phyloP scores from a whole-genome alignment of 2,113 vertebrate species.

The Platichthys stellatus region DNA sequence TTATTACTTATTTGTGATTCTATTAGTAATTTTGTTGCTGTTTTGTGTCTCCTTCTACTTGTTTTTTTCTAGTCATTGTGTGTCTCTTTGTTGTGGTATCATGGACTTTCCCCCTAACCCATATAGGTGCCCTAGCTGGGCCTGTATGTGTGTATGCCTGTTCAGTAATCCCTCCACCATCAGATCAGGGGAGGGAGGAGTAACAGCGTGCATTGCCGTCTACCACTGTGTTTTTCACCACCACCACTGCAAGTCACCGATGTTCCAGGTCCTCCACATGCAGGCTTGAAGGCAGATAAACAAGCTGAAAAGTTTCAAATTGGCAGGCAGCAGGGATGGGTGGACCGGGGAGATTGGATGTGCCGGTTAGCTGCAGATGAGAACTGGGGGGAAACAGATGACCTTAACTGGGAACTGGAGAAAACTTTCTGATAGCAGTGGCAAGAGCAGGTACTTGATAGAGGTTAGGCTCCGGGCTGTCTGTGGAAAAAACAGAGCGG shows the following conservation, averaged over 20 bases:
- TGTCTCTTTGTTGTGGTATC: not conserved
- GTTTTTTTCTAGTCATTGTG: too few relatives aligned
- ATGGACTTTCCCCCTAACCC: not conserved
- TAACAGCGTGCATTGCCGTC: not conserved
- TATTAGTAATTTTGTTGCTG: too few relatives aligned
- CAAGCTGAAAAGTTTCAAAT: slow-evolving; percentile 18
- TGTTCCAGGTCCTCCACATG: slow-evolving; percentile 8
- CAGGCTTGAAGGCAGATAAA: slow-evolving; percentile 28
- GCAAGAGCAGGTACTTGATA: not conserved
- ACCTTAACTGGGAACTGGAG: slow-evolving; percentile 13
- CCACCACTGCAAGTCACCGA: slow-evolving; percentile 7
- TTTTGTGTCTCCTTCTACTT: not conserved
- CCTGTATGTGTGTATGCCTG: not conserved
- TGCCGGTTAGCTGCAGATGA: slow-evolving; percentile 28
- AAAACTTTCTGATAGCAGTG: not conserved
- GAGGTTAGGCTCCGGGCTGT: slow-evolving; percentile 1
- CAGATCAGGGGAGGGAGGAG: not conserved
- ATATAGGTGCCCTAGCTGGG: not conserved
- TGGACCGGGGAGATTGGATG: slow-evolving; percentile 20
- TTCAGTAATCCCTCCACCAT: not conserved
- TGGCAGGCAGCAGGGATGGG: not conserved
- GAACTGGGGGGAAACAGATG: slow-evolving; percentile 34
- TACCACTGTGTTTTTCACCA: not conserved
- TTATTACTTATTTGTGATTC: not conserved
- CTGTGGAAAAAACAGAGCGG: slow-evolving; percentile 22